Conservation (phyloP, 2,113 vertebrate species). For the Dissostichus mawsoni region DNA sequence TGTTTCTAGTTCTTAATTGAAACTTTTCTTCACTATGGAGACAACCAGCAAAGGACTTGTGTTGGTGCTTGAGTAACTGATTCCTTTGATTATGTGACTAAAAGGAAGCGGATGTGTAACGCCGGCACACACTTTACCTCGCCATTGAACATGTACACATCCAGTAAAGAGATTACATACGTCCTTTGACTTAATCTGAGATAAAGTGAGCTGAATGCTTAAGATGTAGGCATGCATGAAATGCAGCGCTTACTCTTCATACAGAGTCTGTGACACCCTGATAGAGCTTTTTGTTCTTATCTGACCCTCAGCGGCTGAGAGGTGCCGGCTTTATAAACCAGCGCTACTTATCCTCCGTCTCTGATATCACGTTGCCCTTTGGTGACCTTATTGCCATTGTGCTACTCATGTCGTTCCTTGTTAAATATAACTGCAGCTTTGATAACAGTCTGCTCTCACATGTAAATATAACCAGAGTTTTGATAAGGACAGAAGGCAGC, state of each 20-base stretch:
- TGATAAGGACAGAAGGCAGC: conserved; percentile 2
- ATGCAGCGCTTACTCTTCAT: conserved; percentile 36
- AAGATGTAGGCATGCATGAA: not conserved
- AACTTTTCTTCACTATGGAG: too few species aligned
- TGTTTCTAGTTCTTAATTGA: not conserved
- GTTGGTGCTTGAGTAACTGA: not conserved
- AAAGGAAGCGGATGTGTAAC: not conserved
- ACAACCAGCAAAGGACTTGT: not conserved
- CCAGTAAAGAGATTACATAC: not conserved
- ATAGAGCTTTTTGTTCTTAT: conserved; percentile 41
- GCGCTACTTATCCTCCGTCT: conserved; percentile 54
- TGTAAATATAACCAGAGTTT: conserved; percentile 25
- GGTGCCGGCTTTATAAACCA: conserved; percentile 60
- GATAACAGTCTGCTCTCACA: conserved; percentile 37
- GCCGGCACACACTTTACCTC: too few species aligned
- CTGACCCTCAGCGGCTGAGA: conserved; percentile 49
- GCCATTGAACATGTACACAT: not conserved
- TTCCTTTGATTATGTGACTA: not conserved
- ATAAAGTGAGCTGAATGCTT: not conserved
- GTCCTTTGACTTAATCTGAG: not conserved
- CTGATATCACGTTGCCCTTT: conserved; percentile 41
- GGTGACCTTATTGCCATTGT: conserved; percentile 3
- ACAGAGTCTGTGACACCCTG: conserved; percentile 45
- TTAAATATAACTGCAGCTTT: conserved; percentile 60
- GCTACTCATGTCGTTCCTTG: conserved; percentile 10